Percentiles rank a stretch among this genome's conserved stretches.
Conservation (phyloP, 2,113 vertebrate genomes). For the Oxygymnocypris stewartii region DNA sequence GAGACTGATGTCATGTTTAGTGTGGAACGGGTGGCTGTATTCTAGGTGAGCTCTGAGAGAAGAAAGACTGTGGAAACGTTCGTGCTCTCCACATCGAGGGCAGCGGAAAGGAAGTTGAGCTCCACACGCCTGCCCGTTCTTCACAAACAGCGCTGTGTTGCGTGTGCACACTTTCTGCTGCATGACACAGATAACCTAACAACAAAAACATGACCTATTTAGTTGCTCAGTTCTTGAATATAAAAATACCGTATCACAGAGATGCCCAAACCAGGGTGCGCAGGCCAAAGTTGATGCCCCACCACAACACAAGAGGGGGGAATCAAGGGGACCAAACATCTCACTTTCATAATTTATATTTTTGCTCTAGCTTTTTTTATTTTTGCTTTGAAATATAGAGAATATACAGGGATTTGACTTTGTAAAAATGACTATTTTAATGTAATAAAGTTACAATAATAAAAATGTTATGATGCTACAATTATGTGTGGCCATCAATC, state of each 20-base stretch:
- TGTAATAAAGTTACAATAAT: background rate
- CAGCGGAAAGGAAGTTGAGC: slow-evolving; percentile 78
- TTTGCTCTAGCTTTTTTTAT: background rate
- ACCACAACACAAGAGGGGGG: background rate
- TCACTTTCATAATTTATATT: background rate
- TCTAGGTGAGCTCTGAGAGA: slow-evolving; percentile 84
- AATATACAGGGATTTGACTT: background rate
- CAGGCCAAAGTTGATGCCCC: background rate
- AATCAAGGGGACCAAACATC: background rate
- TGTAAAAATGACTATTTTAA: background rate
- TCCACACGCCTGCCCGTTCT: slow-evolving; percentile 78
- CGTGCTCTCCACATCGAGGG: slow-evolving; percentile 81
- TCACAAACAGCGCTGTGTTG: slow-evolving; percentile 78
- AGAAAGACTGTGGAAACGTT: slow-evolving; percentile 82
- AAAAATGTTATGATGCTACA: background rate
- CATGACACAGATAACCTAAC: slow-evolving; percentile 76
- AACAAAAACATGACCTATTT: background rate
- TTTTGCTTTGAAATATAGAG: background rate
- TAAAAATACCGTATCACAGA: background rate
- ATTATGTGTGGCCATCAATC: background rate
- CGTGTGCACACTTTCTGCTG: slow-evolving; percentile 86
- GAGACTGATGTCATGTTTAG: slow-evolving; percentile 69
- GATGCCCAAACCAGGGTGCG: background rate
- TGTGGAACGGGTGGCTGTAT: slow-evolving; percentile 81
- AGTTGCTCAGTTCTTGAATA: background rate